Percentiles rank a stretch among this genome's conserved stretches.
phyloP scores from a whole-genome alignment of 2,888 invertebrate genomes.

The Steinernema hermaphroditum region DNA sequence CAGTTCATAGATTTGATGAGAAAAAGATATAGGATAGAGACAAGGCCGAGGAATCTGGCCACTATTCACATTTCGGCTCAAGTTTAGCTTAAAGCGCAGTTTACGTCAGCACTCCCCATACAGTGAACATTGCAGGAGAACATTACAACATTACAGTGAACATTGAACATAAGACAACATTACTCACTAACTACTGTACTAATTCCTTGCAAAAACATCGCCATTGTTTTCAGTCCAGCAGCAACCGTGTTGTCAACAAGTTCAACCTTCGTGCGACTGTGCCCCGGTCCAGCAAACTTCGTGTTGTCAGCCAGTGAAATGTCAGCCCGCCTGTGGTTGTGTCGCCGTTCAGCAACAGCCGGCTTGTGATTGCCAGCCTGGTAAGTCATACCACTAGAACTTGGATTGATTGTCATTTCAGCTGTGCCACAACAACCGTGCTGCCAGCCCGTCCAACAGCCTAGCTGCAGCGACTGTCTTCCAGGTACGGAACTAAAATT shows the following conservation, averaged over 20 bases:
- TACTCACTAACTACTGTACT: too few species aligned
- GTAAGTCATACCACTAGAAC: not conserved
- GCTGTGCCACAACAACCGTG: conserved; percentile 32
- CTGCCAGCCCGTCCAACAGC: conserved; percentile 31
- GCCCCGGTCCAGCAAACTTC: conserved; percentile 18
- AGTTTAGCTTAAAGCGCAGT: too few species aligned
- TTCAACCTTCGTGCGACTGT: conserved; percentile 8
- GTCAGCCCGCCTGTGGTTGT: conserved; percentile 28
- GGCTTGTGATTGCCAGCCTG: conserved; percentile 32
- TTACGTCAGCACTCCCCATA: too few species aligned
- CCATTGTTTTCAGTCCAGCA: conserved; percentile 32
- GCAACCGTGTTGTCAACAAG: conserved; percentile 34
- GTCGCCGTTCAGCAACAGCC: conserved; percentile 31
- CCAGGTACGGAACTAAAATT: too few species aligned
- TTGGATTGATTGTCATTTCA: not conserved
- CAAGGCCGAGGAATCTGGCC: too few species aligned
- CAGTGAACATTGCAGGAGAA: too few species aligned
- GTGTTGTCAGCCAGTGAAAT: conserved; percentile 35
- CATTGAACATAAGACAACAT: too few species aligned
- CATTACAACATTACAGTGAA: too few species aligned
- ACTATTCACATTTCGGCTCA: too few species aligned
- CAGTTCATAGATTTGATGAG: too few species aligned
- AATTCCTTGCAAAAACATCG: too few species aligned
- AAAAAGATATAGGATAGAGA: too few species aligned
- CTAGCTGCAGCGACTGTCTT: conserved; percentile 24